Percentiles rank a stretch among this genome's conserved stretches.
Evolutionary conservation across 2,888 invertebrate species (phyloP).

Genomic region (Leistus spinibarbis): DNA sequence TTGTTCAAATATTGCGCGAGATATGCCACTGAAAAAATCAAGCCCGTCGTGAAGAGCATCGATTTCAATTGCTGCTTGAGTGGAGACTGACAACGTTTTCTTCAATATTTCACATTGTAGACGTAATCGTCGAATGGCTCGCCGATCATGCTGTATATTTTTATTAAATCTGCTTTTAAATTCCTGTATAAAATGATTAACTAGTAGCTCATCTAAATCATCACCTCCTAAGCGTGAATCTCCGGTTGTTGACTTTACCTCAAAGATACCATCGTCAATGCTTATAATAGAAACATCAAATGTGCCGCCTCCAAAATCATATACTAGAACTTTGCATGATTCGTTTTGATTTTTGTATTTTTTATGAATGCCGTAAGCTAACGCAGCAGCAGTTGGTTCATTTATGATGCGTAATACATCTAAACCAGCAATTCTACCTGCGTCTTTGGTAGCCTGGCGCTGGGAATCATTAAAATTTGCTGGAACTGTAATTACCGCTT

Average conservation of each 20-base stretch:
- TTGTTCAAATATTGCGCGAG: slow-evolving; percentile 93
- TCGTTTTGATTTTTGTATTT: slow-evolving; percentile 67
- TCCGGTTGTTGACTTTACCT: slow-evolving; percentile 86
- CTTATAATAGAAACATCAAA: slow-evolving; percentile 90
- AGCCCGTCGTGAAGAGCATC: slow-evolving; percentile 88
- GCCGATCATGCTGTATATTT: slow-evolving; percentile 78
- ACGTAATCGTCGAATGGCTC: slow-evolving; percentile 81
- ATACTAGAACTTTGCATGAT: slow-evolving; percentile 71
- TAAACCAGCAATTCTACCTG: slow-evolving; percentile 83
- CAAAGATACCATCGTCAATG: slow-evolving; percentile 86
- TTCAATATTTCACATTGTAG: slow-evolving; percentile 86
- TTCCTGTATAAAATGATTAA: slow-evolving; percentile 79
- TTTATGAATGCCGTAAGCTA: slow-evolving; percentile 83
- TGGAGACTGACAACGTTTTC: slow-evolving; percentile 75
- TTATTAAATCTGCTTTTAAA: slow-evolving; percentile 88
- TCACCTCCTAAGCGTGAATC: slow-evolving; percentile 88
- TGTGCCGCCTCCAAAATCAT: slow-evolving; percentile 79
- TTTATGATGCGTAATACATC: slow-evolving; percentile 85
- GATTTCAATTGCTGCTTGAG: slow-evolving; percentile 84
- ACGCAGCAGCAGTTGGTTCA: slow-evolving; percentile 83
- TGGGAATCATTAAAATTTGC: slow-evolving; percentile 87
- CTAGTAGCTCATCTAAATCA: slow-evolving; percentile 84
- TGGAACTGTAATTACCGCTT: slow-evolving; percentile 83
- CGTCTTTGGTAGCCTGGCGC: slow-evolving; percentile 84
- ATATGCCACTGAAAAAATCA: slow-evolving; percentile 89